Conservation (phyloP, 2,797 vertebrate species). For the Rallus crepitans region DNA sequence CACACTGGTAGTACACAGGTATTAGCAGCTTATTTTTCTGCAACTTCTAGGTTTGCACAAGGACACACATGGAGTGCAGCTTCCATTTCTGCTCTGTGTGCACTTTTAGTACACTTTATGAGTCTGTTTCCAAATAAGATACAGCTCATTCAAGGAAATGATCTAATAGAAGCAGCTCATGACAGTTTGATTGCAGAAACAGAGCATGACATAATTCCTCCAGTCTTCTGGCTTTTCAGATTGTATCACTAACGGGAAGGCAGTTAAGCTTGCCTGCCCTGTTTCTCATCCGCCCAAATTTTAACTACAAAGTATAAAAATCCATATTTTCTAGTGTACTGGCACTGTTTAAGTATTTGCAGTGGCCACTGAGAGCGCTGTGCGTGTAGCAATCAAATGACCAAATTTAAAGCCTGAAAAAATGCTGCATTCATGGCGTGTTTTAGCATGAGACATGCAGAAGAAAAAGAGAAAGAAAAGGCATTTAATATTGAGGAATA, state of each 20-base stretch:
- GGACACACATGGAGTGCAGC: neutral
- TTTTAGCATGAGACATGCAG: neutral
- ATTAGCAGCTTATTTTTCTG: neutral
- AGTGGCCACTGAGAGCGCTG: neutral
- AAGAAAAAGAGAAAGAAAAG: neutral
- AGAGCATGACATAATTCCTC: neutral
- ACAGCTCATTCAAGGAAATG: neutral
- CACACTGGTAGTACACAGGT: neutral
- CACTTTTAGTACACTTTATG: neutral
- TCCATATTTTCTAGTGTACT: neutral
- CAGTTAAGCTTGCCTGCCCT: neutral
- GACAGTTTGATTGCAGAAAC: neutral
- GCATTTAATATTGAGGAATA: neutral
- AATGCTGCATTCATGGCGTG: neutral
- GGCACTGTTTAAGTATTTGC: neutral
- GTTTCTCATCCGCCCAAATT: neutral
- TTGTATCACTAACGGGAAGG: neutral
- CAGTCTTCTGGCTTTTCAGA: neutral
- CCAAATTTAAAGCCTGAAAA: neutral
- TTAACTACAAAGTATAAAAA: neutral
- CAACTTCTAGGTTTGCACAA: neutral
- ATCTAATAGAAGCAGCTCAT: neutral
- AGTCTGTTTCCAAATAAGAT: neutral
- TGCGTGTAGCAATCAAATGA: neutral
- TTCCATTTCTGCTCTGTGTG: neutral